Evolutionary conservation across 2,888 invertebrate species (phyloP), one percentile per base, ranked within the genome.

Genomic region (Pogonocherus hispidulus): DNA sequence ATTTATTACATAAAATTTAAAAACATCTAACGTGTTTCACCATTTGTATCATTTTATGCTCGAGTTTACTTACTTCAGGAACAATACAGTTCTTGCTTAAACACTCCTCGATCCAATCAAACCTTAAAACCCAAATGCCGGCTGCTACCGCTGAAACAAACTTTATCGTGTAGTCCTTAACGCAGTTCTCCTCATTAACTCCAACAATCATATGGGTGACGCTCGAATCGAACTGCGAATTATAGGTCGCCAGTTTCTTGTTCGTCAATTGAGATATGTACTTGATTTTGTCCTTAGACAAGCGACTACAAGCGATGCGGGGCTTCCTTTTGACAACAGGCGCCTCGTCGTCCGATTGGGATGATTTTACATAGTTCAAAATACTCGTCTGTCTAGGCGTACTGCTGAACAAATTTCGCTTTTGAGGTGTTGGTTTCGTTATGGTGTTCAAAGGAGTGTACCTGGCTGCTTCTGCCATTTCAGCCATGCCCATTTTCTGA

Each of bases 111-210:
- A 88, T 85, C 90, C 90, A 90, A n/a, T 85, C 84, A 76, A 85
- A 87, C 3, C 87, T 86, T 9, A 90, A 79, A 32, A 90, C 88
- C 90, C 90, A 90, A 76, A 88, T 87, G 0, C 89, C 88, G 0
- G 87, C 86, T 8, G 90, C 89, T 46, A 90, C 80, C 0, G 89
- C 89, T 52, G 86, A 85, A 82, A 90, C 86, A 77, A 86, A 90
- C 75, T 90, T 90, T 11, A 89, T 83, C 3, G 86, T 86, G 66
- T 84, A 84, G 73, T 84, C 83, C 44, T 77, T 77, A 2, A 84
- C 64, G 47, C 76, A 73, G 63, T 83, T 82, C 4, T 75, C 74
- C 16, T 82, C 78, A 59, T 84, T 78, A 0, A 80, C 80, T 14
- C 74, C 60, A 6, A 85, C 84, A 16, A 86, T 78, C 78, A 86